Evolutionary conservation across 2,888 invertebrate species (phyloP).

Genomic region (Drosophila rubida): DNA sequence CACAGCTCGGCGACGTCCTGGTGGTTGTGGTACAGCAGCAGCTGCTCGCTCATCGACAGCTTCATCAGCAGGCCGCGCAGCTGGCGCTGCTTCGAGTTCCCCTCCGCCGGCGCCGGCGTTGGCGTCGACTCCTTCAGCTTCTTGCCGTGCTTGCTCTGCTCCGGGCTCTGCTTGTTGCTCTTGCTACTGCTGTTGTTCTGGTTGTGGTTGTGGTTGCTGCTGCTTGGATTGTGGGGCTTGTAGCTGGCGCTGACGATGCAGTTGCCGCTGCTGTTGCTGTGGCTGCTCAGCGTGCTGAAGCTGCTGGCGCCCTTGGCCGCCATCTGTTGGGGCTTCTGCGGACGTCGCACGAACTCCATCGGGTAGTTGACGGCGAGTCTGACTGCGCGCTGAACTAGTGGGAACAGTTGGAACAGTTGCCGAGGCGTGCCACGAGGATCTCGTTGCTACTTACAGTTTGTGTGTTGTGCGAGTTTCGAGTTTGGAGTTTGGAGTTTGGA

Average conservation of each 20-base stretch:
- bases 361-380: conserved; percentile 5
- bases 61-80: conserved; percentile 8
- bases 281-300: neutral
- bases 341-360: conserved; percentile 15
- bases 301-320: neutral
- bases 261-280: neutral
- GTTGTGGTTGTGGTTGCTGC: neutral
- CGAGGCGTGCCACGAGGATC: too few species aligned
- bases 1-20: conserved; percentile 20
- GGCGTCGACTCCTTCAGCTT: too few species aligned
- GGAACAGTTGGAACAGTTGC: too few species aligned
- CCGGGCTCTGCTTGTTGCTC: neutral
- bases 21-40: conserved; percentile 27
- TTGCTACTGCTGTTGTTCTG: neutral
- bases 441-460: conserved; percentile 10
- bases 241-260: neutral
- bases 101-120: neutral
- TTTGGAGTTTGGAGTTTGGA: neutral
- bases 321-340: neutral
- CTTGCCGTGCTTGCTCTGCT: too few species aligned
- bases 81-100: neutral
- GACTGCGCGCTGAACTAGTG: conserved; percentile 8
- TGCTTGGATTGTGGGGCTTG: too few species aligned
- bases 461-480: conserved; percentile 7
- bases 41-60: conserved; percentile 33